These are phyloP conservation scores for Hydrotaea cyrtoneurina DNA, from an alignment of 2,888 invertebrate species.

Conservation along the genomic window DNA sequence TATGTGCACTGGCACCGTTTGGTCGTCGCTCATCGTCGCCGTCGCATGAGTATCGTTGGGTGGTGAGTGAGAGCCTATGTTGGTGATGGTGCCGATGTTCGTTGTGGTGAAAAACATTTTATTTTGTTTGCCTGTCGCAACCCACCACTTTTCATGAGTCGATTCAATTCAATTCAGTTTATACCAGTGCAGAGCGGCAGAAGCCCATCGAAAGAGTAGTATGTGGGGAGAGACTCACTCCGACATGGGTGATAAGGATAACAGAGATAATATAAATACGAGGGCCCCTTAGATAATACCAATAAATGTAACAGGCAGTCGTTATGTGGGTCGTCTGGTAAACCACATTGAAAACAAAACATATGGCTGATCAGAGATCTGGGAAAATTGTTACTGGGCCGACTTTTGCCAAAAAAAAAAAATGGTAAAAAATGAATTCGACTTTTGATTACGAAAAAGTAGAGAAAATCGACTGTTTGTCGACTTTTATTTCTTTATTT, in stretches of 20 bases:
- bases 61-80: constrained; percentile 28
- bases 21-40: constrained; percentile 16
- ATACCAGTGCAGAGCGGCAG: constrained; percentile 41
- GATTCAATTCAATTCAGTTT: constrained; percentile 40
- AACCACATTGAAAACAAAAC: too few relatives aligned
- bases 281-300: neutral
- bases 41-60: neutral
- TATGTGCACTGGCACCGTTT: neutral
- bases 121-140: constrained; percentile 1
- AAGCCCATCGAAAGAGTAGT: too few relatives aligned
- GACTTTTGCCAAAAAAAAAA: too few relatives aligned
- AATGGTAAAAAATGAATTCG: too few relatives aligned
- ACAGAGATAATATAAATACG: constrained; percentile 11
- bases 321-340: too few relatives aligned
- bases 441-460: too few relatives aligned
- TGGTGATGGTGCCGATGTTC: neutral
- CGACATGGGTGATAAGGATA: constrained; percentile 55
- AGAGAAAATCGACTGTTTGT: too few relatives aligned
- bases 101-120: constrained; percentile 41
- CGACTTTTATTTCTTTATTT: too few relatives aligned
- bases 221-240: constrained; percentile 8
- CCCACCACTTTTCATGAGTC: neutral
- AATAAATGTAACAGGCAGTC: neutral
- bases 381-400: too few relatives aligned
- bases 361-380: too few relatives aligned